Base-by-base conservation (phyloP, 2,113 vertebrate species). In the Struthio camelus region DNA sequence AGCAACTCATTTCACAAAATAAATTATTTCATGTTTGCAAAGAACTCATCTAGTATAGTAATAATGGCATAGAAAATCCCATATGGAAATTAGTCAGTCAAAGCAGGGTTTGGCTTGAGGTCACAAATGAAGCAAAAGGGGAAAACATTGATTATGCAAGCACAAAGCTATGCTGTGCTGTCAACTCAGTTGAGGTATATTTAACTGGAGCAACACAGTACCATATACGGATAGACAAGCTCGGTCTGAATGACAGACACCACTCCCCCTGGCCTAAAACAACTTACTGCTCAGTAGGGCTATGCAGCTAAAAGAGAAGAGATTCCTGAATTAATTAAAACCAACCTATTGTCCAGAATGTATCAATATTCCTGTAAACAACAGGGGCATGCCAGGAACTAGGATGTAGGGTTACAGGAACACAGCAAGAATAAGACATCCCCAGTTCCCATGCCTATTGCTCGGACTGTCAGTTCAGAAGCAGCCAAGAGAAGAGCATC, bases 121-220 rank as follows among this genome's bases (percentile, higher is more conserved):
- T 96, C 87, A 94, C 89, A 93, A 94, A 96, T 62, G 91, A 93
- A 96, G 92, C 66, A 90, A 50, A 82, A 89, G 20, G 30, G 27
- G 79, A 91, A 96, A 94, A 94, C 95, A 96, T 20, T 79, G 93
- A 92, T 92, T 95, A 96, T 70, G 95, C 89, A 96, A 96, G 30
- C 81, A 90, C 18, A 13, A 94, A 96, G 87, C 79, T 96, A 96
- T 97, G 95, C 89, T 91, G 44, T 85, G 89, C 80, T 94, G 95
- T 96, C 89, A 96, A 76, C 81, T 89, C 93, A 82, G 22, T 6
- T 24, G 95, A 96, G 94, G 96, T 96, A 96, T 85, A 94, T 95
- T 96, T 97, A 96, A 97, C 91, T 70, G 66, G 86, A 93, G 89
- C 78, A 94, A 91, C 84, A 89, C 78, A 97, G 89, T 61, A 94